Percentiles rank a stretch among this genome's conserved stretches.
phyloP scores from a whole-genome alignment of 64 coral and sea anemone genomes.

The Pocillopora damicornis region DNA sequence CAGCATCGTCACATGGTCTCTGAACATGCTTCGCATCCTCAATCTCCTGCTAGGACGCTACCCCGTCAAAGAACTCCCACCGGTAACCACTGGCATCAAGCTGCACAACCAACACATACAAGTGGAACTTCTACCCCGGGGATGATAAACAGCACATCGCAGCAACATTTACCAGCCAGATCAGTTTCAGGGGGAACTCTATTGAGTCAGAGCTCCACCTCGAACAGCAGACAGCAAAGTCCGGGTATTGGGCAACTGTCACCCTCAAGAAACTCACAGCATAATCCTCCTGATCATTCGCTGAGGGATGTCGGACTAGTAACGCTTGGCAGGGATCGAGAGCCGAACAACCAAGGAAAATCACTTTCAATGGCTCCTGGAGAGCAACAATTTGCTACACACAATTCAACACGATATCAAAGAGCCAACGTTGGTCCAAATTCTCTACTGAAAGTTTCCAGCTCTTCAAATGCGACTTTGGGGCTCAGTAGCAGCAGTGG shows the following conservation, averaged over 20 bases:
- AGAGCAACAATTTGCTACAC: neutral
- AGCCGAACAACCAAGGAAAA: neutral
- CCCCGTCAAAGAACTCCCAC: neutral
- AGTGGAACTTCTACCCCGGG: neutral
- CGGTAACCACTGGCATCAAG: neutral
- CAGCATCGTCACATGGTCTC: neutral
- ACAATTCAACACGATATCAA: neutral
- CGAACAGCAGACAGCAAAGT: slow-evolving; percentile 3
- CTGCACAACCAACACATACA: neutral
- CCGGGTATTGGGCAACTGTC: neutral
- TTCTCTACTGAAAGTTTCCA: slow-evolving; percentile 8
- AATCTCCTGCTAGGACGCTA: neutral
- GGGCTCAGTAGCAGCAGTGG: neutral
- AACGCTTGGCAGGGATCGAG: neutral
- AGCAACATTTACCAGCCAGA: neutral
- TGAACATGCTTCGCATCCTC: neutral
- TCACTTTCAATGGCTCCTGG: neutral
- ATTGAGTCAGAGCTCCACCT: slow-evolving; percentile 3
- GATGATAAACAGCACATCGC: neutral
- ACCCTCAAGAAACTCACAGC: neutral
- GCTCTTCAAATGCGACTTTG: neutral
- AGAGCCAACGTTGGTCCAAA: neutral
- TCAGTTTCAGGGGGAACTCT: neutral
- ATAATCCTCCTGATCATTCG: neutral
- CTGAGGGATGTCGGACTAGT: neutral